phyloP scores from a whole-genome alignment of 1,140 invertebrate species.

The Lucilia cuprina region DNA sequence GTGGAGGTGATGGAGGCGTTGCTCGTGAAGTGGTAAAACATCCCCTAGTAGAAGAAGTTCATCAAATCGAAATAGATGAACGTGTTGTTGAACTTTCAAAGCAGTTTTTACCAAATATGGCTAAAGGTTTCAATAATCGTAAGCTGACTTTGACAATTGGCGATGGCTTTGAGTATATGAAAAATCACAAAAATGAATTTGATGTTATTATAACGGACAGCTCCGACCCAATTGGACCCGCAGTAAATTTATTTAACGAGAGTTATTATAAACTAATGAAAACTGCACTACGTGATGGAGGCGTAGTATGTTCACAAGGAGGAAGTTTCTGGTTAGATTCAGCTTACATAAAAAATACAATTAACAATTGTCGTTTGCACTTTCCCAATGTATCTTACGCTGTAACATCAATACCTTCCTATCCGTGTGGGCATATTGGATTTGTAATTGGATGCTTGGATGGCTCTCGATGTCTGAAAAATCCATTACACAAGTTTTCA shows the following conservation, averaged over 20 bases:
- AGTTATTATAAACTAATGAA: slow-evolving; percentile 89
- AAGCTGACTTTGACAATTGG: slow-evolving; percentile 87
- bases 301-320: slow-evolving; percentile 92
- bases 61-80: slow-evolving; percentile 95
- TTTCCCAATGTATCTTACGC: slow-evolving; percentile 83
- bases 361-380: slow-evolving; percentile 75
- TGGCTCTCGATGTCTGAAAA: slow-evolving; percentile 73
- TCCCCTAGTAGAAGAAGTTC: slow-evolving; percentile 83
- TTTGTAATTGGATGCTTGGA: slow-evolving; percentile 82
- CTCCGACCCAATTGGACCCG: slow-evolving; percentile 91
- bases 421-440: slow-evolving; percentile 95
- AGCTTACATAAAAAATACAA: slow-evolving; percentile 77
- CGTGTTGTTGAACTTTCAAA: slow-evolving; percentile 92
- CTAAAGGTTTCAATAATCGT: slow-evolving; percentile 80
- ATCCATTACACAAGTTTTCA: slow-evolving; percentile 72
- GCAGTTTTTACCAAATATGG: slow-evolving; percentile 90
- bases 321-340: slow-evolving; percentile 91
- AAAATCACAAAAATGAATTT: slow-evolving; percentile 83
- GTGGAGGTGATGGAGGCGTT: slow-evolving; percentile 91
- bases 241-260: slow-evolving; percentile 77
- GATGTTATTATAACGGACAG: slow-evolving; percentile 99
- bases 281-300: slow-evolving; percentile 80
- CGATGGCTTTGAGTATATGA: slow-evolving; percentile 96
- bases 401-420: slow-evolving; percentile 87
- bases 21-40: slow-evolving; percentile 95